phyloP scores from a whole-genome alignment of 2,888 invertebrate genomes.

The Scaptomyza cyrtandrae region DNA sequence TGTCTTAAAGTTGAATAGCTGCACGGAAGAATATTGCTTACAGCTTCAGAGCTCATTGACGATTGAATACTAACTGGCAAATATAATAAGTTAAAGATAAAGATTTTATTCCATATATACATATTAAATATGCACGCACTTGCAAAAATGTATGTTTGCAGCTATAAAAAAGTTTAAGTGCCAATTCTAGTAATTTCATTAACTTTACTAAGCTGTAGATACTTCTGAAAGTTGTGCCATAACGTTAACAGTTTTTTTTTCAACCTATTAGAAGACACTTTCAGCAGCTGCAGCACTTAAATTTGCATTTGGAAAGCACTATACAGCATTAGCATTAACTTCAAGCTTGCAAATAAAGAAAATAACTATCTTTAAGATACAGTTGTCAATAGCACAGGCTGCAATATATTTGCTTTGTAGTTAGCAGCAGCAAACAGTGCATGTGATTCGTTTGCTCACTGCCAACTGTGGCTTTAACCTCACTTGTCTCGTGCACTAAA shows the following conservation, averaged over 20 bases:
- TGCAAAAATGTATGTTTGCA: too few species aligned
- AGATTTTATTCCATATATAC: too few species aligned
- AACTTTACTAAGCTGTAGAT: too few species aligned
- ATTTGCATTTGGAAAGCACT: conserved; percentile 1
- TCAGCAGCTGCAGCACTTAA: neutral
- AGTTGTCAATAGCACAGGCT: conserved; percentile 46
- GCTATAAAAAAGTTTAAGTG: too few species aligned
- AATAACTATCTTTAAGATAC: conserved; percentile 33
- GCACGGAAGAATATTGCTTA: conserved; percentile 6
- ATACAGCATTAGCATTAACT: neutral
- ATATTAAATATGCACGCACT: too few species aligned
- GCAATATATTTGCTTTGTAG: conserved; percentile 52
- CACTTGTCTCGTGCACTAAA: conserved; percentile 78
- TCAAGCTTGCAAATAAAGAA: conserved; percentile 16
- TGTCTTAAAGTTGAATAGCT: conserved; percentile 1
- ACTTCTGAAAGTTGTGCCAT: neutral
- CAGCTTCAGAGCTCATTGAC: conserved; percentile 2
- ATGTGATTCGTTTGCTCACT: conserved; percentile 48
- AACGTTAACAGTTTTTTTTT: neutral
- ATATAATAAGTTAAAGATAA: too few species aligned
- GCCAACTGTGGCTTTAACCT: conserved; percentile 45
- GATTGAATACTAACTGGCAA: neutral
- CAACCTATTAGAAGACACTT: neutral
- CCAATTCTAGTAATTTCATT: too few species aligned
- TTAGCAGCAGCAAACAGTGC: conserved; percentile 52